A percentile compares a stretch with the other conserved stretches of the same genome.
Evolutionary conservation across 2,113 vertebrate genomes (phyloP).

Genomic region (Prochilodus magdalenae): DNA sequence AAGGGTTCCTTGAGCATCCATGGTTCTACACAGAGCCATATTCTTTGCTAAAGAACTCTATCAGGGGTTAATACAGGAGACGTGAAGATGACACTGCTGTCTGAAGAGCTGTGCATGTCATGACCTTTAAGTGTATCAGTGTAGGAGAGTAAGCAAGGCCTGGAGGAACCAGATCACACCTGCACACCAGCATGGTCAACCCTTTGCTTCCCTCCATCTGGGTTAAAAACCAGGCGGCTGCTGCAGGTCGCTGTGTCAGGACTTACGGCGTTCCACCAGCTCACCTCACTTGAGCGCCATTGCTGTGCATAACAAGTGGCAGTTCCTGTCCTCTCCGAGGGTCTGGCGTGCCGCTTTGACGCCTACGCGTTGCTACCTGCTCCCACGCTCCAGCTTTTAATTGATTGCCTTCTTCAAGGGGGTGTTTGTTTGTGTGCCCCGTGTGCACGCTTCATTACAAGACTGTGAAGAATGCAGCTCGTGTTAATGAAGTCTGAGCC

Average conservation of each 20-base stretch:
- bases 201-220: not conserved
- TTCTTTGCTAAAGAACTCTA: too few relatives aligned
- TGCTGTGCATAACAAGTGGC: not conserved
- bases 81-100: too few relatives aligned
- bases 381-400: not conserved
- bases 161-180: not conserved
- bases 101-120: not conserved
- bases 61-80: too few relatives aligned
- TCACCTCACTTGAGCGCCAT: not conserved
- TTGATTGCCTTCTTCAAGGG: not conserved
- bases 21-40: too few relatives aligned
- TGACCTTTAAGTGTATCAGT: not conserved
- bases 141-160: not conserved
- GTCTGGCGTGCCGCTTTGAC: not conserved
- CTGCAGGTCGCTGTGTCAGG: fast-evolving
- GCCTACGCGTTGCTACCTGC: not conserved
- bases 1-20: too few relatives aligned
- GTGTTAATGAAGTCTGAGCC: not conserved
- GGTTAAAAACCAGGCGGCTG: too few relatives aligned
- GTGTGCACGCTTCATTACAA: not conserved
- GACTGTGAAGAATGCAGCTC: not conserved
- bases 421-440: not conserved
- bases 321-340: not conserved
- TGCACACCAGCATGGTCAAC: too few relatives aligned
- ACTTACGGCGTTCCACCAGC: not conserved